Base-by-base conservation (phyloP, 2,888 invertebrate genomes). In the Apocheima hispidaria region DNA sequence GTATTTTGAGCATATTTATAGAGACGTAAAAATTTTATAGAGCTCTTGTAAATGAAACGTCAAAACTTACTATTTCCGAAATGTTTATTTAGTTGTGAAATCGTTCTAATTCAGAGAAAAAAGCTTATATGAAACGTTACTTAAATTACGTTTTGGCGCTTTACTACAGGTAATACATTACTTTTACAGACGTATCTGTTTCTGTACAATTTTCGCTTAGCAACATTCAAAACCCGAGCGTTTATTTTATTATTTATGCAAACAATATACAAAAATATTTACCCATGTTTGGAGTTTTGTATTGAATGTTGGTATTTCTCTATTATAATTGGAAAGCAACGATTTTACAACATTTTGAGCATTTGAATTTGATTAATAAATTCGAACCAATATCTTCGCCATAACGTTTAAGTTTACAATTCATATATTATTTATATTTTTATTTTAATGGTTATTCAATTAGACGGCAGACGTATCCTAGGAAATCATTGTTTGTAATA, bases 1-100 rank as follows among this genome's bases (percentile, higher is more conserved):
- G 86, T 84, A 71, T 21, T 50, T 46, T 30, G 2, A 18, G 30
- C 12, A 6, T 46, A 30, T 46, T 46, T 30, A 33, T 20, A 46
- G 33, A 30, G 18, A 1, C 18, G 12, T 20, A 14, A 14, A 35
- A 21, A 41, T 7, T 23, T 2, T 44, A 10, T 9, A 28, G 16
- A 33, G 46, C 30, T 30, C 16, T 26, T 21, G 36, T 12, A 20
- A 56, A 56, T 40, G 26, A 59, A 50, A 66, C 56, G 60, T 60
- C 44, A 62, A 64, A 40, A 40, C 5, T 40, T 41, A 14, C 4
- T 50, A 23, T 40, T 23, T 52, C 12, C 46, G 35, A 46, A 43
- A 33, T 28, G 10, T 48, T 44, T 52, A 20, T 58, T 52, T 52
- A 46, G 16, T 2, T 21, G 20, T 43, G 4, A 46, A 36, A 46